Evolutionary conservation across 2,888 invertebrate species (phyloP), one percentile per base, ranked within the genome.

Genomic region (Aporophyla lueneburgensis): DNA sequence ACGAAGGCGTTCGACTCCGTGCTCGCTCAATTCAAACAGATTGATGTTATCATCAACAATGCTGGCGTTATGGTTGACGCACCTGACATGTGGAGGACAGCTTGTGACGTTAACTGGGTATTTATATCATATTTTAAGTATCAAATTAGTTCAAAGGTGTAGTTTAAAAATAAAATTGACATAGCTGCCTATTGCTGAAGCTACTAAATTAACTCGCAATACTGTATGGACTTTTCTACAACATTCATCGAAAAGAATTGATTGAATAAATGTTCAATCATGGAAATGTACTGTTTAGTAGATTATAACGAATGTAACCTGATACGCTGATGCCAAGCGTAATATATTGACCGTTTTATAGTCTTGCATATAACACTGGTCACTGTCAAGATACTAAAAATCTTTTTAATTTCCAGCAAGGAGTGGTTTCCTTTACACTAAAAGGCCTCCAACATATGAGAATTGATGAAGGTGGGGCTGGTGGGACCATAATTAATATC

Each of bases 381-480:
- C 9, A 7, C 10, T 10, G 43, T 43, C 43, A 43, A 43, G 9
- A 9, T 9, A 43, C 43, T 12, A 46, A 46, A n/a, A 5, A 16
- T 46, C 5, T 49, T 14, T n/a, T 58, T 63, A 12, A 46, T 56
- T 76, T 92, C 90, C 70, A 96, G 97, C 88, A 94, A 89, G 97
- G 96, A 40, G 83, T 96, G n/a, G 95, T 96, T 12, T 95, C 96
- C 27, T 94, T 96, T 33, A 95, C 92, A 1, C 68, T 93, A 49
- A 92, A 92, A 83, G 92, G 91, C 0, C 71, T 92, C 5, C 87
- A 91, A 27, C 78, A 91, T 66, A 94, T 94, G 94, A 88, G 91
- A 7, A 89, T 89, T 80, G 90, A 91, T 27, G 86, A 91, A 74
- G 92, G 91, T 3, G 93, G 93, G 0, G 84, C 80, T 49, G 94